These are phyloP conservation scores for Gadopsis bispinosus DNA, from an alignment of 2,797 vertebrate genomes.

Conservation along the genomic window DNA sequence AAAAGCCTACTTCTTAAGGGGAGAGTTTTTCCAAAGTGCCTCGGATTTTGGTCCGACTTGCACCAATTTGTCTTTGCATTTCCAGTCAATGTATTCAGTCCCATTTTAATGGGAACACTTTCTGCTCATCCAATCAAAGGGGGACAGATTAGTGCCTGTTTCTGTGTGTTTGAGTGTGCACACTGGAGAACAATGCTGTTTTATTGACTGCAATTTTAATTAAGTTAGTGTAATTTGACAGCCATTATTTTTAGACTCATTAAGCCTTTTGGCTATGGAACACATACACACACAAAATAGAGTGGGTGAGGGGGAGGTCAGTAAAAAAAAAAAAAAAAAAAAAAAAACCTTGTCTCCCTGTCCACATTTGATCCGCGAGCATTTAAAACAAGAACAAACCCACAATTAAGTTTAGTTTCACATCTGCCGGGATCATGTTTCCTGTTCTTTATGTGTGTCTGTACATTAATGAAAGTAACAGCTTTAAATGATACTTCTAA, in stretches of 20 bases:
- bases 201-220: slow-evolving; percentile 55
- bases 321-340: slow-evolving; percentile 35
- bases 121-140: slow-evolving; percentile 27
- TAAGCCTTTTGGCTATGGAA: slow-evolving; percentile 48
- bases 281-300: slow-evolving; percentile 22
- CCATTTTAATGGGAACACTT: slow-evolving; percentile 13
- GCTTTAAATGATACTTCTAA: slow-evolving; percentile 15
- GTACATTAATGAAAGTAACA: slow-evolving; percentile 13
- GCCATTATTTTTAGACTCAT: slow-evolving; percentile 68
- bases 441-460: slow-evolving; percentile 8
- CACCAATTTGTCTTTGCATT: slow-evolving; percentile 12
- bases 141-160: not conserved
- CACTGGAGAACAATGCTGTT: slow-evolving; percentile 49
- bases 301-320: not conserved
- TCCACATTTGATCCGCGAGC: slow-evolving; percentile 40
- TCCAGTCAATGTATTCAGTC: slow-evolving; percentile 21
- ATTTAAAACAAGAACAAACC: slow-evolving; percentile 32
- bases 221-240: slow-evolving; percentile 48
- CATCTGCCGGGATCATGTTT: slow-evolving; percentile 31
- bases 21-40: not conserved
- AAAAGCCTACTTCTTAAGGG: not conserved
- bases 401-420: slow-evolving; percentile 27
- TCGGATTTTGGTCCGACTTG: not conserved
- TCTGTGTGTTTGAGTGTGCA: slow-evolving; percentile 14
- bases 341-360: not conserved